Evolutionary conservation across 2,888 invertebrate genomes (phyloP), one percentile per base, ranked within the genome.

Genomic region (Temnothorax unifasciatus): DNA sequence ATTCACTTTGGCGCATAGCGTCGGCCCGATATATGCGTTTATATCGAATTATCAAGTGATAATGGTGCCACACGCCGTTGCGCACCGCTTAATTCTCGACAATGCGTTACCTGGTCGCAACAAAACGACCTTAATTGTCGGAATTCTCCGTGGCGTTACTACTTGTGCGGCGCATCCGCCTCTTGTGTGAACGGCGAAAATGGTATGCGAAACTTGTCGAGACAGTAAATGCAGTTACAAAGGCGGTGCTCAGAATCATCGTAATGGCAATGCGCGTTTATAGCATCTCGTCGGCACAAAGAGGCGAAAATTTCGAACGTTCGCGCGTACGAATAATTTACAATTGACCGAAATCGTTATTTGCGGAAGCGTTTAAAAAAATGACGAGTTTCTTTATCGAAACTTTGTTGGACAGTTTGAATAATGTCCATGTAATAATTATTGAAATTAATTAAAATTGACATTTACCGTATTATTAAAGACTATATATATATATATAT

Each of bases 41-140:
- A 54, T 71, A 71, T 71, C 71, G 57, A 79, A 71, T 79, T 71
- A 57, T 71, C 71, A 71, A 79, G 44, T 44, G 21, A 79, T 79
- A 57, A 71, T 79, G 44, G 57, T 21, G 9, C 21, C 71, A 57
- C n/a, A 69, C 44, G 29, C 21, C 71, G 44, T 18, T 50, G 64
- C 41, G 50, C 57, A 47, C 38, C 69, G n/a, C 54, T 73, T 81
- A 86, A 85, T 87, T 89, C 82, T 71, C 83, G 79, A 71, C 81
- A 89, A 87, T 63, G 77, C 52, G 76, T 38, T 73, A 38, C 75
- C 73, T 68, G 73, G 54, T 76, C 66, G 77, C 57, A 73, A 75
- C 82, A 79, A 83, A 88, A 87, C 85, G 82, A 76, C 77, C 82
- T 89, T 89, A 89, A 89, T 89, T 89, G 89, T 89, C 81, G 71